These are phyloP conservation scores for Drosophila subquinaria DNA, from an alignment of 2,888 invertebrate species.

Conservation along the genomic window DNA sequence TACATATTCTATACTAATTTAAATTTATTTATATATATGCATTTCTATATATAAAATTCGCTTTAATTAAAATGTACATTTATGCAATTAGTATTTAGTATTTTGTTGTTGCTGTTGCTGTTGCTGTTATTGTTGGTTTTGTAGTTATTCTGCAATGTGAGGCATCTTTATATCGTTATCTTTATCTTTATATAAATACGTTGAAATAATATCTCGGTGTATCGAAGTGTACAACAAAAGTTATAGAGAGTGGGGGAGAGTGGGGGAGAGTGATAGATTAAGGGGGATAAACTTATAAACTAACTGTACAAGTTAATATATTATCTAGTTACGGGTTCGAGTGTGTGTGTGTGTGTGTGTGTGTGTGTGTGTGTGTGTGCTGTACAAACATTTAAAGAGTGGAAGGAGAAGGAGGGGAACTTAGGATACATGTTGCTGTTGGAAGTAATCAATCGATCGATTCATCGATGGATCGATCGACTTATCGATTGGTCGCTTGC, in stretches of 20 bases:
- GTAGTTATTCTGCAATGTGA: slow-evolving; percentile 35
- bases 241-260: neutral
- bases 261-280: slow-evolving; percentile 8
- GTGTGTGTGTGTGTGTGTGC: slow-evolving; percentile 28
- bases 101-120: slow-evolving; percentile 27
- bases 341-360: slow-evolving; percentile 32
- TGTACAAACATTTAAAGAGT: slow-evolving; percentile 31
- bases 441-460: slow-evolving; percentile 46
- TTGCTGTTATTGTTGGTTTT: slow-evolving; percentile 7
- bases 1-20: slow-evolving; percentile 63
- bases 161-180: slow-evolving; percentile 32
- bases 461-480: neutral
- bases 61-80: slow-evolving; percentile 68
- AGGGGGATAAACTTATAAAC: slow-evolving; percentile 47
- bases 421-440: slow-evolving; percentile 57
- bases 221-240: slow-evolving; percentile 50
- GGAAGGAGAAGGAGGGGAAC: neutral
- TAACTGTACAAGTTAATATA: slow-evolving; percentile 68
- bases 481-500: slow-evolving; percentile 29
- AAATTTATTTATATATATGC: slow-evolving; percentile 17
- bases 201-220: slow-evolving; percentile 64
- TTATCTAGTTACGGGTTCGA: slow-evolving; percentile 16
- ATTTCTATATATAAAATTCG: slow-evolving; percentile 51
- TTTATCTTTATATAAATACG: slow-evolving; percentile 31
- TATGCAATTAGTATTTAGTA: slow-evolving; percentile 52